Evolutionary conservation across 1,140 invertebrate genomes (phyloP), one percentile per base, ranked within the genome.

Genomic region (Drosophila orosa): DNA sequence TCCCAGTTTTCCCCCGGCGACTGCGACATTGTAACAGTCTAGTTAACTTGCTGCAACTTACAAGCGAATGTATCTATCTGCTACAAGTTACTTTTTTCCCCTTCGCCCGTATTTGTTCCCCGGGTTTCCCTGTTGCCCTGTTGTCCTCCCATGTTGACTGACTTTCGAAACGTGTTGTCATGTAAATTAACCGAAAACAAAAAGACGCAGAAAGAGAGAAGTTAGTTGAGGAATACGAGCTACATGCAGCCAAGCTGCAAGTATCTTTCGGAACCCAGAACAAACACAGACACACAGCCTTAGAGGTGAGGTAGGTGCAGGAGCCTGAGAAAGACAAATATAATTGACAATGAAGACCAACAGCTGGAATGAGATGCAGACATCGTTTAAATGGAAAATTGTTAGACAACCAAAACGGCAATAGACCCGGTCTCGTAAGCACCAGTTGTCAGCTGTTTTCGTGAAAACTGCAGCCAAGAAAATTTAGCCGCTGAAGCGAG

Each of bases 151-250:
- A 52, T 71, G 74, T 63, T 80, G 79, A 86, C 83, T 87, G 83
- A 87, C 83, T 87, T 87, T 89, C 76, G 75, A 87, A 87, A 87
- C 80, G 84, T 87, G 83, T 89, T 87, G 83, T 89, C 83, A 87
- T 87, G 83, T 87, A 87, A 87, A 87, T 87, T 87, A 87, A 89
- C 79, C 76, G 48, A 85, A 79, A 85, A 78, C 62, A 19, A 31
- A 52, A 9, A 63, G 74, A 69, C n/a, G n/a, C n/a, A 78, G 52
- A 25, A 24, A 27, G 13, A 68, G 33, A 39, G 56, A 17, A 54
- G 76, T 44, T 85, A 65, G 74, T 52, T 67, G 74, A 45, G 74
- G 66, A 71, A 71, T 48, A 77, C 59, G 8, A 39, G 37, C 25
- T 44, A 72, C 66, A 59, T 45, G 57, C 65, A 56, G 52, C 52